These are phyloP conservation scores for Tragelaphus strepsiceros DNA, from an alignment of 2,113 vertebrate species.

Conservation along the genomic window DNA sequence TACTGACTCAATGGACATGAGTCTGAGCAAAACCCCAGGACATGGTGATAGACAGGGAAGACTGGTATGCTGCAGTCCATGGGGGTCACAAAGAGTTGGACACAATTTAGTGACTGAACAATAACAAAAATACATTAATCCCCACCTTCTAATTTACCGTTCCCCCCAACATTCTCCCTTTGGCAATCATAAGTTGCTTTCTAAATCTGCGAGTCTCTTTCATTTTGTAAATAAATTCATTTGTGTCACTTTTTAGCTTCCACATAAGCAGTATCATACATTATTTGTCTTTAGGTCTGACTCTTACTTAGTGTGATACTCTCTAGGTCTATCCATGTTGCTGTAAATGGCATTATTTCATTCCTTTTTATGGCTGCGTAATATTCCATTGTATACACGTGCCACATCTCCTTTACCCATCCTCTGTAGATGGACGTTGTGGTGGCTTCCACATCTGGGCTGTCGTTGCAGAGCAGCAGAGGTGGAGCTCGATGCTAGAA, in stretches of 20 bases:
- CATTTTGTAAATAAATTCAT: not conserved
- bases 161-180: not conserved
- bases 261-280: not conserved
- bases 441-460: not conserved
- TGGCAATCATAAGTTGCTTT: not conserved
- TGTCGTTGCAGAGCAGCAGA: not conserved
- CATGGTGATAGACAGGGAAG: not conserved
- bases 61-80: not conserved
- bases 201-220: not conserved
- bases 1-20: not conserved
- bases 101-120: not conserved
- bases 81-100: not conserved
- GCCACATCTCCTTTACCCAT: not conserved
- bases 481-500: not conserved
- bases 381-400: rapidly evolving
- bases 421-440: not conserved
- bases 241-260: not conserved
- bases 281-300: not conserved
- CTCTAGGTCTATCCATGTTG: not conserved
- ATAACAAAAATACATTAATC: not conserved
- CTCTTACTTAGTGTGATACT: not conserved
- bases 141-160: not conserved
- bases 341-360: not conserved
- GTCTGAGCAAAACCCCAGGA: not conserved
- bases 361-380: not conserved